These are phyloP conservation scores for Micronycteris hirsuta DNA, from an alignment of 2,113 vertebrate species.

Conservation along the genomic window DNA sequence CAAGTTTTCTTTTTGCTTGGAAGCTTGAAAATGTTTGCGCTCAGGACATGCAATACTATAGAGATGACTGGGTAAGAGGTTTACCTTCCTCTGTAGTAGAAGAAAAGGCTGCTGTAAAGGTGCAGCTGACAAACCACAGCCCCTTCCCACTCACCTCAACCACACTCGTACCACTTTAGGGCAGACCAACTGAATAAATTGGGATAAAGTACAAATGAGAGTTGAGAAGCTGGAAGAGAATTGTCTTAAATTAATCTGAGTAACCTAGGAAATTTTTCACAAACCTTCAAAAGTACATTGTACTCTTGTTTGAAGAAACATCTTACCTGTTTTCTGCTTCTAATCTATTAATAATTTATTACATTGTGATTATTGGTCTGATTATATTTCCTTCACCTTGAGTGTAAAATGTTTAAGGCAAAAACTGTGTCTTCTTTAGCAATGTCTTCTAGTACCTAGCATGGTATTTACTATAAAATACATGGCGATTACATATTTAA, in stretches of 20 bases:
- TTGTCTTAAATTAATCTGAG: not conserved
- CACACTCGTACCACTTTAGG: not conserved
- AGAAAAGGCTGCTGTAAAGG: not conserved
- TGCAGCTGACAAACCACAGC: not conserved
- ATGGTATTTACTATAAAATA: not conserved
- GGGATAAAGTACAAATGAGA: not conserved
- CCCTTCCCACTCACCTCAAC: rapidly evolving
- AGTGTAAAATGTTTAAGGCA: not conserved
- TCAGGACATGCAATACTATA: not conserved
- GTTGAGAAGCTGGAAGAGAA: not conserved
- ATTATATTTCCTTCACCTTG: not conserved
- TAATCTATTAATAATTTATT: not conserved
- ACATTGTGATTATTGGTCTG: not conserved
- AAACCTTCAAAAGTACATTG: not conserved
- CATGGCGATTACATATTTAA: not conserved
- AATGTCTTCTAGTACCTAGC: not conserved
- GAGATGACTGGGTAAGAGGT: not conserved
- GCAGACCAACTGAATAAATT: not conserved
- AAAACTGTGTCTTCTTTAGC: not conserved
- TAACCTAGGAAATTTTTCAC: not conserved
- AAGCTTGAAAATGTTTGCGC: not conserved
- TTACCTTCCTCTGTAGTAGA: not conserved
- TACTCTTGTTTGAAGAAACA: not conserved
- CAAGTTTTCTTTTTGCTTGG: not conserved
- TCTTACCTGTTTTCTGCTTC: not conserved